Evolutionary conservation across 37 sponge, comb jelly and placozoan species (phyloP).

Genomic region (Theonella swinhoei): DNA sequence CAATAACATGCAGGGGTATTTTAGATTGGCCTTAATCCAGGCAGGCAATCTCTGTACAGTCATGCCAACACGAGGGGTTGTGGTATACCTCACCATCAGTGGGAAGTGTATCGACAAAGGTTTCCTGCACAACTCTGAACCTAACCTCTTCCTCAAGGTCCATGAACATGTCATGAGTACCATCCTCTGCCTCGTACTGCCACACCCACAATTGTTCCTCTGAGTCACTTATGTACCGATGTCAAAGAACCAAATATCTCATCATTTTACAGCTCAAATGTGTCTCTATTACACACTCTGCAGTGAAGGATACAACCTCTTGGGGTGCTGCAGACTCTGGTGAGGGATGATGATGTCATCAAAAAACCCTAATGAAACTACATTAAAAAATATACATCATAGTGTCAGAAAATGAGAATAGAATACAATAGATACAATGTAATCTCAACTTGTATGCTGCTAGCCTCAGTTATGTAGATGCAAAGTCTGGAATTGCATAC

Average conservation of each 20-base stretch:
- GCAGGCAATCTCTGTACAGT: too few species aligned
- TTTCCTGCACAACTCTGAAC: conserved; percentile 86
- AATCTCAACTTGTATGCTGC: too few species aligned
- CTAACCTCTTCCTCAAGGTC: conserved; percentile 89
- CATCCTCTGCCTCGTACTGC: conserved; percentile 90
- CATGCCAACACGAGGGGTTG: too few species aligned
- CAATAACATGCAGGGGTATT: too few species aligned
- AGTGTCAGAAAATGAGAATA: neutral
- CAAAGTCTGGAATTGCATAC: too few species aligned
- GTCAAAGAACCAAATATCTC: neutral
- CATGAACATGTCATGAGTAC: conserved; percentile 92
- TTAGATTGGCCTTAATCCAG: too few species aligned
- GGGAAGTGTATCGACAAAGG: conserved; percentile 81
- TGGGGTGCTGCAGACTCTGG: conserved; percentile 86
- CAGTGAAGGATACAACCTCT: conserved; percentile 76
- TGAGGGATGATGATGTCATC: conserved; percentile 92
- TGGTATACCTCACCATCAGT: conserved; percentile 23
- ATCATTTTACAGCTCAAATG: neutral
- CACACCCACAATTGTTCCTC: conserved; percentile 97
- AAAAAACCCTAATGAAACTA: conserved; percentile 92
- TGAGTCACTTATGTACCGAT: conserved; percentile 58
- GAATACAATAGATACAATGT: too few species aligned
- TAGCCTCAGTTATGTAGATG: too few species aligned
- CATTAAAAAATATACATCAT: neutral
- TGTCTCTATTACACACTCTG: neutral